A percentile compares a stretch with the other conserved stretches of the same genome.
phyloP scores from a whole-genome alignment of 2,797 vertebrate species.

The Lates japonicus region DNA sequence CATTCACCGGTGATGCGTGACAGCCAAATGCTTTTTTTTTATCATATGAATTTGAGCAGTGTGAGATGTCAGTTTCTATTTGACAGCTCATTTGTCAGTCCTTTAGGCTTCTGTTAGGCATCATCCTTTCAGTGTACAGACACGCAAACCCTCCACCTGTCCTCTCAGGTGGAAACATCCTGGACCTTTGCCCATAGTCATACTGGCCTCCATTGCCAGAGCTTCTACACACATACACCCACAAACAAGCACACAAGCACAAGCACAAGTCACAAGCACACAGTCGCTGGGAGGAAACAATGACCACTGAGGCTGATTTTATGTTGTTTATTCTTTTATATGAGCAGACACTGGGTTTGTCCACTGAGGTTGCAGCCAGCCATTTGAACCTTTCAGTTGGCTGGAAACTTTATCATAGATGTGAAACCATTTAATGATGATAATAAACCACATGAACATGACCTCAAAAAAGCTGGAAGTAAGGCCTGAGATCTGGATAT shows the following conservation, averaged over 20 bases:
- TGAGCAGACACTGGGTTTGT: constrained; percentile 11
- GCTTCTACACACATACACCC: constrained; percentile 7
- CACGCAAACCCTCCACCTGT: constrained; percentile 62
- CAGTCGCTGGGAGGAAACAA: constrained; percentile 32
- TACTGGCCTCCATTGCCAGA: constrained; percentile 20
- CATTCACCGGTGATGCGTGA: constrained; percentile 69
- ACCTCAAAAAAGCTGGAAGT: no score
- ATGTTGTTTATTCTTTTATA: constrained; percentile 17
- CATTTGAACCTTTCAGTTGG: constrained; percentile 21
- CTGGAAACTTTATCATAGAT: not conserved
- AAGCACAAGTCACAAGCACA: not conserved
- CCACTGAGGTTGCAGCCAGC: constrained; percentile 6
- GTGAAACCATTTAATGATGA: not conserved
- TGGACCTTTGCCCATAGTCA: constrained; percentile 59
- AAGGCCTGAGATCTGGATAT: no score
- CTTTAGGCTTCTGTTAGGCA: constrained; percentile 66
- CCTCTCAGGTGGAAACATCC: constrained; percentile 78
- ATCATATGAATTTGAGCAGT: constrained; percentile 55
- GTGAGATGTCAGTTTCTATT: constrained; percentile 76
- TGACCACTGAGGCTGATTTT: constrained; percentile 13
- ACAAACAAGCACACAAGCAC: not conserved
- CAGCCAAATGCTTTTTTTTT: constrained; percentile 64
- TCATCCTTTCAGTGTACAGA: constrained; percentile 62
- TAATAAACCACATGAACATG: no score
- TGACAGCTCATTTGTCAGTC: constrained; percentile 81